Percentiles rank a stretch among this genome's conserved stretches.
phyloP scores from a whole-genome alignment of 2,113 vertebrate species.

The Callocephalon fimbriatum region DNA sequence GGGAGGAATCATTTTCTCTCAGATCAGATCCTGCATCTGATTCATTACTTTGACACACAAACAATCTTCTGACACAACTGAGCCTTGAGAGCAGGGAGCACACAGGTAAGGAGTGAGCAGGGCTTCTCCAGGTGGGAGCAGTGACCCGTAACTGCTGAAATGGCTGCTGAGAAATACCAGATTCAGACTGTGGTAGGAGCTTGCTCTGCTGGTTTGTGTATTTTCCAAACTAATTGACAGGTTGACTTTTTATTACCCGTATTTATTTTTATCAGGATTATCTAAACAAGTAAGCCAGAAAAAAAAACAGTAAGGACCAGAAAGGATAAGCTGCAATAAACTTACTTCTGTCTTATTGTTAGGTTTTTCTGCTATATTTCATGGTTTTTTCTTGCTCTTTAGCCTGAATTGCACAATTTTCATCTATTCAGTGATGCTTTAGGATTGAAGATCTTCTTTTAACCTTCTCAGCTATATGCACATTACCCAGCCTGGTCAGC shows the following conservation, averaged over 20 bases:
- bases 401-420: background rate
- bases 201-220: background rate
- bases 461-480: background rate
- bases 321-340: background rate
- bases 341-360: background rate
- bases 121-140: background rate
- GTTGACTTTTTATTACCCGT: background rate
- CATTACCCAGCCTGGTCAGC: background rate
- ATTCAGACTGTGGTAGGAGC: background rate
- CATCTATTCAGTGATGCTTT: background rate
- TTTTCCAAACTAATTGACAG: background rate
- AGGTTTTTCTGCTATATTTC: background rate
- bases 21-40: background rate
- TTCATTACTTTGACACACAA: background rate
- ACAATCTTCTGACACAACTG: background rate
- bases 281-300: background rate
- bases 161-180: background rate
- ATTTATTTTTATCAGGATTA: background rate
- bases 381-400: background rate
- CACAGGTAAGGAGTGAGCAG: background rate
- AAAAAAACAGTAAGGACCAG: background rate
- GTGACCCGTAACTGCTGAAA: background rate
- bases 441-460: background rate
- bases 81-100: background rate
- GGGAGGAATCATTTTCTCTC: background rate